These are phyloP conservation scores for Bombus ignitus DNA, from an alignment of 1,140 invertebrate genomes.

Conservation along the genomic window DNA sequence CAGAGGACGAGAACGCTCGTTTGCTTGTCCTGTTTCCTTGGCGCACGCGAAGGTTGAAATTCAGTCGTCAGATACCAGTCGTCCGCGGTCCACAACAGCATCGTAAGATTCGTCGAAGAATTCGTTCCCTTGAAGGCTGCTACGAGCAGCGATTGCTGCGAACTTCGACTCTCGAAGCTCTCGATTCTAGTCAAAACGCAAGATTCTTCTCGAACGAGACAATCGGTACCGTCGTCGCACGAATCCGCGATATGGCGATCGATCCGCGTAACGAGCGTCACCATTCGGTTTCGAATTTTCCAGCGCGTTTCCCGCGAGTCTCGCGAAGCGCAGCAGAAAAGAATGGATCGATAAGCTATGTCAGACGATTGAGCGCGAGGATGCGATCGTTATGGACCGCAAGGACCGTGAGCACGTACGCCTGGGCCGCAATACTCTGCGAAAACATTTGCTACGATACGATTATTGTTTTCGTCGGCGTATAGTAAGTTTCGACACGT, in stretches of 20 bases:
- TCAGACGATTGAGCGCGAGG: no score
- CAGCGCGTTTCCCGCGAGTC: neutral
- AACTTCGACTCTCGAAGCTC: neutral
- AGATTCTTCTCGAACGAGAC: neutral
- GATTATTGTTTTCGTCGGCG: constrained; percentile 38
- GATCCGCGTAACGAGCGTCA: neutral
- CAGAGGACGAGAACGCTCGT: no score
- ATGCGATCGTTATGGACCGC: neutral
- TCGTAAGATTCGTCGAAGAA: neutral
- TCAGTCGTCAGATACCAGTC: no score
- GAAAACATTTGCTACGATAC: constrained; percentile 31
- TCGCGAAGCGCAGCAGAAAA: neutral
- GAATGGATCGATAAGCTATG: neutral
- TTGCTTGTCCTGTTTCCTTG: no score
- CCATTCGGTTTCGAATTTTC: neutral
- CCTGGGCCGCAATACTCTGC: constrained; percentile 1
- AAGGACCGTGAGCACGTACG: constrained; percentile 42
- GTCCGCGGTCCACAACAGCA: no score
- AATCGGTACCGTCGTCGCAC: neutral
- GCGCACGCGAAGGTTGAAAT: no score
- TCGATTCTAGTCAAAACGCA: constrained; percentile 59
- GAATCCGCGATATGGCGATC: neutral
- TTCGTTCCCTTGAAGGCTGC: neutral
- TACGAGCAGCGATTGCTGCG: neutral
- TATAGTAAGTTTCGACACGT: constrained; percentile 59